These are phyloP conservation scores for Riparia riparia DNA, from an alignment of 2,113 vertebrate genomes.

Conservation along the genomic window DNA sequence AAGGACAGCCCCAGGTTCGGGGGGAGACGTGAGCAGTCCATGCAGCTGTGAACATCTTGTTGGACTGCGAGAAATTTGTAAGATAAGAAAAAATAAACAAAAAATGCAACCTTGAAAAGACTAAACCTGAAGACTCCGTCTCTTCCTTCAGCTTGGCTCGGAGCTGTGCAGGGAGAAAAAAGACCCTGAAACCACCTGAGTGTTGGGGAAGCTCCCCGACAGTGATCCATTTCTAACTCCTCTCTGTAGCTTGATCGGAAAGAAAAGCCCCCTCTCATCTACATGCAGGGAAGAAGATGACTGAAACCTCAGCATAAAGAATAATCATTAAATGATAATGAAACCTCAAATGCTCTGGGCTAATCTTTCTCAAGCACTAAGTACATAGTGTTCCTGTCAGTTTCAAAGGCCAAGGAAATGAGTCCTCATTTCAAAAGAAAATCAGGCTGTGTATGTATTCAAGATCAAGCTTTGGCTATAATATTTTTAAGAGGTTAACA, in stretches of 20 bases:
- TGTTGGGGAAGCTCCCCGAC: no score
- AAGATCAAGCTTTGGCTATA: not conserved
- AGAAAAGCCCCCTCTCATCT: not conserved
- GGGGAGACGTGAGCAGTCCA: no score
- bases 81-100: no score
- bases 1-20: no score
- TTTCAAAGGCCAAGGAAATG: not conserved
- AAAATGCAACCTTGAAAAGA: no score
- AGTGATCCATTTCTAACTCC: not conserved
- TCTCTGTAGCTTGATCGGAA: not conserved
- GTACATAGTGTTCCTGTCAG: fast-evolving
- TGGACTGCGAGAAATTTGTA: no score
- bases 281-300: not conserved
- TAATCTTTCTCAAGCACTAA: not conserved
- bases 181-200: no score
- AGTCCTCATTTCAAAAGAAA: not conserved
- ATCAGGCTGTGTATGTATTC: not conserved
- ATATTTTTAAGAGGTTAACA: not conserved
- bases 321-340: not conserved
- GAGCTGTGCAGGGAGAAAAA: no score
- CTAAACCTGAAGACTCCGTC: no score
- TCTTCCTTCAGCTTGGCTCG: no score
- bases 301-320: not conserved
- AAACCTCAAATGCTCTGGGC: not conserved
- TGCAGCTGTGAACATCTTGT: no score